Conservation (phyloP, 2,888 invertebrate genomes). For the Eupeodes latifasciatus region DNA sequence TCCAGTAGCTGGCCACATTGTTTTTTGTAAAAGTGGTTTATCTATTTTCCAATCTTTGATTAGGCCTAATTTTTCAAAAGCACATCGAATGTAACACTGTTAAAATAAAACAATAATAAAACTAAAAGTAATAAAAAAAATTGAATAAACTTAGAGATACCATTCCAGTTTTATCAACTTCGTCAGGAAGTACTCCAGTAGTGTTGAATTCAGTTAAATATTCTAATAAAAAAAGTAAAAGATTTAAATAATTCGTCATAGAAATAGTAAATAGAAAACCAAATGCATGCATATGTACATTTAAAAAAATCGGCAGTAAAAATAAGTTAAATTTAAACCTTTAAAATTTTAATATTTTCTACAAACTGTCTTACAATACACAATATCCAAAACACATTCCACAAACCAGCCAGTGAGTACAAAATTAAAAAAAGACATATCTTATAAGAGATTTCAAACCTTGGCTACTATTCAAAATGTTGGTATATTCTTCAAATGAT, state of each 20-base stretch:
- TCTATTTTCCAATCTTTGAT: conserved; percentile 84
- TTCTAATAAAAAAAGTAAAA: conserved; percentile 80
- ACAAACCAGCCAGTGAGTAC: no score
- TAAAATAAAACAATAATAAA: conserved; percentile 25
- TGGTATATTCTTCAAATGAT: no score
- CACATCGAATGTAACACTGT: conserved; percentile 86
- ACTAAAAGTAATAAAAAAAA: not conserved
- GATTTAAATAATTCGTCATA: not conserved
- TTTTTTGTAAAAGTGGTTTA: conserved; percentile 82
- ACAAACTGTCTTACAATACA: no score
- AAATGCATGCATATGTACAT: no score
- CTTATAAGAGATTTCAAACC: no score
- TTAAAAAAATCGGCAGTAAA: no score
- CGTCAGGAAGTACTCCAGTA: conserved; percentile 86
- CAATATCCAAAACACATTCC: no score
- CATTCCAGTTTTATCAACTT: conserved; percentile 86
- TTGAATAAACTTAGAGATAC: conserved; percentile 80
- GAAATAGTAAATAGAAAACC: no score
- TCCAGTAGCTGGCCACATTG: conserved; percentile 83
- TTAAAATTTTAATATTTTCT: no score
- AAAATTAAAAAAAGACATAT: no score
- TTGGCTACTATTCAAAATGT: no score
- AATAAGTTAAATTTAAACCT: no score
- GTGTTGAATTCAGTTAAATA: conserved; percentile 85
- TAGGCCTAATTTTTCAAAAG: conserved; percentile 85